Percentiles rank a stretch among this genome's conserved stretches.
These are phyloP conservation scores for Escarpia spicata DNA, from an alignment of 2,888 invertebrate species.

Conservation along the genomic window DNA sequence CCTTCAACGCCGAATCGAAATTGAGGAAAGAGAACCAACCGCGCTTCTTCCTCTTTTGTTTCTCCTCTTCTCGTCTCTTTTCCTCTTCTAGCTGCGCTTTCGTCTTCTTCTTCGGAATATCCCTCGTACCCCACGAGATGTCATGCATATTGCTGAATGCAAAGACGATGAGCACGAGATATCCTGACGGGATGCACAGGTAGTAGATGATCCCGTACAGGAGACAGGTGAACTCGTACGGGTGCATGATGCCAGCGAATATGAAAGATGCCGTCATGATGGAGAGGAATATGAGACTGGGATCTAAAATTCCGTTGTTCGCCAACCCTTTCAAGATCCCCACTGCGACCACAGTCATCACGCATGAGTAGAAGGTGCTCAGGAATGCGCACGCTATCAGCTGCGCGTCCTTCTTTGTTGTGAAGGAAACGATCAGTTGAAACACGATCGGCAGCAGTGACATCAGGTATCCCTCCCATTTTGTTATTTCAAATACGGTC, in stretches of 20 bases:
- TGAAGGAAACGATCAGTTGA: constrained; percentile 50
- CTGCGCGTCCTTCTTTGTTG: constrained; percentile 48
- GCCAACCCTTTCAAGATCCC: constrained; percentile 52
- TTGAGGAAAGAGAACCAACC: constrained; percentile 5
- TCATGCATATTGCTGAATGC: constrained; percentile 57
- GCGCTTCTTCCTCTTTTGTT: not conserved
- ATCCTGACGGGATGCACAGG: constrained; percentile 58
- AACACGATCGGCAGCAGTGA: constrained; percentile 45
- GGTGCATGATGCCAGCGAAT: constrained; percentile 51
- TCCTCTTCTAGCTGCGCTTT: constrained; percentile 46
- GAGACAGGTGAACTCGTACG: constrained; percentile 56
- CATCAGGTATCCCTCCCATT: constrained; percentile 31
- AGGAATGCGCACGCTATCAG: constrained; percentile 50
- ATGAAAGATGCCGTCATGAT: constrained; percentile 49
- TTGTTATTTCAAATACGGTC: constrained; percentile 27
- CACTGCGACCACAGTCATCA: constrained; percentile 59
- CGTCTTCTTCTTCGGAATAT: constrained; percentile 54
- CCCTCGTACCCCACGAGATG: constrained; percentile 62
- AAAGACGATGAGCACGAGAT: constrained; percentile 58
- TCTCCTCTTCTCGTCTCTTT: constrained; percentile 26
- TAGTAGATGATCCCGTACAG: constrained; percentile 53
- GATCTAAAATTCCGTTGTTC: constrained; percentile 47
- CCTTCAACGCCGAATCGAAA: not conserved
- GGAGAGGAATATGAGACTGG: constrained; percentile 53
- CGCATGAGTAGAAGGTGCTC: constrained; percentile 77